These are phyloP conservation scores for Cephalopholis sonnerati DNA, from an alignment of 2,113 vertebrate species.

Conservation along the genomic window DNA sequence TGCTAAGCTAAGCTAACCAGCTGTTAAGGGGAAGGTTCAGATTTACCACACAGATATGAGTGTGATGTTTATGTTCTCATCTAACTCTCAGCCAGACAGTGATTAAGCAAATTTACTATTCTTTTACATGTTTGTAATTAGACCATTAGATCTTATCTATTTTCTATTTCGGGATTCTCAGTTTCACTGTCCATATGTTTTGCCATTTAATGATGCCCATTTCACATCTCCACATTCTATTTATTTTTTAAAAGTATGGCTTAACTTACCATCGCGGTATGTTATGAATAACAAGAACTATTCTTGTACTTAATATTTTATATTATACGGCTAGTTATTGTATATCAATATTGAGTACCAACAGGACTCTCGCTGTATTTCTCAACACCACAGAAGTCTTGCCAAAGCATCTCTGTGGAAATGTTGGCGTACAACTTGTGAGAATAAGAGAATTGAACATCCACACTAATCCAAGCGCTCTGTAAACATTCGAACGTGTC, in stretches of 20 bases:
- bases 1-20: no score
- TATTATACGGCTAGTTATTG: neutral
- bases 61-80: no score
- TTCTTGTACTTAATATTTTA: neutral
- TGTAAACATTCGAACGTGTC: constrained; percentile 35
- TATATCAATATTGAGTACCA: neutral
- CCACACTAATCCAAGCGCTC: neutral
- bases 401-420: constrained; percentile 36
- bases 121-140: neutral
- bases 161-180: no score
- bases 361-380: constrained; percentile 13
- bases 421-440: constrained; percentile 20
- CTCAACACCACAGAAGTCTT: constrained; percentile 10
- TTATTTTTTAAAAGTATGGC: neutral
- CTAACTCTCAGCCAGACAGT: no score
- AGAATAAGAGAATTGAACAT: constrained; percentile 26
- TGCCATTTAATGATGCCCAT: neutral
- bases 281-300: neutral
- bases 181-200: neutral
- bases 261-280: neutral
- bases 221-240: neutral
- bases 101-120: neutral
- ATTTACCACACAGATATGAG: no score
- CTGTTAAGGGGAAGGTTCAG: no score
- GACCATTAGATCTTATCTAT: neutral